Base-by-base conservation (phyloP, 2,113 vertebrate genomes). In the Silurus glanis region DNA sequence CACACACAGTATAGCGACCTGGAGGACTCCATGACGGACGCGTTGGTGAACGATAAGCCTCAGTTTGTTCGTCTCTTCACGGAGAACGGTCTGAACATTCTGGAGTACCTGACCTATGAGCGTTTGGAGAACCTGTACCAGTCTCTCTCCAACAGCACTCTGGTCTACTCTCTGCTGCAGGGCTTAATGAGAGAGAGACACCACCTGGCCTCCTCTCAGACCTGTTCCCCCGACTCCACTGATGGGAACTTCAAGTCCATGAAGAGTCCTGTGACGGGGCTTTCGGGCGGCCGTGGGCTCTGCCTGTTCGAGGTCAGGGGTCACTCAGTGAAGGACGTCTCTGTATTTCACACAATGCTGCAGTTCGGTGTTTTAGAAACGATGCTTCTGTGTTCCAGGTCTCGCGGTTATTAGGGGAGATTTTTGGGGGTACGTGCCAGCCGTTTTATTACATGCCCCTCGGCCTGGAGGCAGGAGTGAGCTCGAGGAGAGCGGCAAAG, bases 61-160 rank as follows among this genome's bases (percentile, higher is more conserved):
- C 95, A 96, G 83, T 96, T 97, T 61, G 96, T 97, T 71, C 95
- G 95, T 13, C 91, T 97, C 64, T 96, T 97, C 86, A 95, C 95
- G 13, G 96, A 97, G 76, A 97, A 94, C 0, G 96, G 96, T 6
- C 92, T 97, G 67, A 96, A 95, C 67, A 91, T 97, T 74, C 87
- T 94, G 83, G 92, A 95, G 87, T 97, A 96, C 90, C 91, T 97
- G 90, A 96, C 95, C 0, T 93, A 94, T 53, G 0, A 2, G 5
- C 95, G 94, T 28, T 90, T 97, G 90, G 94, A 96, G 82, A 89
- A 89, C 28, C 92, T 97, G 53, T 97, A 97, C 84, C 53, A 89
- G 21, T 95, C 95, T 0, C 91, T 94, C 66, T 89, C 95, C 0
- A 91, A 94, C 61, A 93, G 88, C 90, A 94, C 93, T 0, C 91